A percentile compares a stretch with the other conserved stretches of the same genome.
These are phyloP conservation scores for Lasioglossum albipes DNA, from an alignment of 1,140 invertebrate genomes.

Conservation along the genomic window DNA sequence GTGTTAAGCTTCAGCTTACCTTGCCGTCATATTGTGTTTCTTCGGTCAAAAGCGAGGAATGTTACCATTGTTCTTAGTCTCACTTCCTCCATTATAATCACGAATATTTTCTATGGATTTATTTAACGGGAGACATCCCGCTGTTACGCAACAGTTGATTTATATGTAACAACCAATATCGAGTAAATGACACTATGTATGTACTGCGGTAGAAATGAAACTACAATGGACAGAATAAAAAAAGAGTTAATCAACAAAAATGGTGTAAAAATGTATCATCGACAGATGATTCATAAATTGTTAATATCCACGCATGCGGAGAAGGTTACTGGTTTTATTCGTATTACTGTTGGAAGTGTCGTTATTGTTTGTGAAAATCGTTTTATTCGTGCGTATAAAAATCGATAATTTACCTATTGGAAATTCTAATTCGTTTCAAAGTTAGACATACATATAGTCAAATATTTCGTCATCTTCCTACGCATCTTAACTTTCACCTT, in stretches of 20 bases:
- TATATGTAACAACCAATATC: not conserved
- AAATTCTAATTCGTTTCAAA: not conserved
- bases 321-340: no score
- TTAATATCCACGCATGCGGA: no score
- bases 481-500: not conserved
- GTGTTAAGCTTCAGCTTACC: no score
- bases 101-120: not conserved
- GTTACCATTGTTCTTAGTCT: not conserved
- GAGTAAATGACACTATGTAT: not conserved
- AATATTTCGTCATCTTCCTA: not conserved
- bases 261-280: no score
- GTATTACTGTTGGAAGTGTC: no score
- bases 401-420: not conserved
- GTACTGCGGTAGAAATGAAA: not conserved
- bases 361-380: not conserved
- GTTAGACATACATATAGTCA: not conserved
- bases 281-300: no score
- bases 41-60: not conserved
- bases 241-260: not conserved
- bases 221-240: not conserved
- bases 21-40: not conserved
- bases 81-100: not conserved
- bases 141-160: not conserved
- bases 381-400: not conserved
- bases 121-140: not conserved